Percentiles rank a stretch among this genome's conserved stretches.
Conservation (phyloP, 2,113 vertebrate species). For the Cepphus grylle region DNA sequence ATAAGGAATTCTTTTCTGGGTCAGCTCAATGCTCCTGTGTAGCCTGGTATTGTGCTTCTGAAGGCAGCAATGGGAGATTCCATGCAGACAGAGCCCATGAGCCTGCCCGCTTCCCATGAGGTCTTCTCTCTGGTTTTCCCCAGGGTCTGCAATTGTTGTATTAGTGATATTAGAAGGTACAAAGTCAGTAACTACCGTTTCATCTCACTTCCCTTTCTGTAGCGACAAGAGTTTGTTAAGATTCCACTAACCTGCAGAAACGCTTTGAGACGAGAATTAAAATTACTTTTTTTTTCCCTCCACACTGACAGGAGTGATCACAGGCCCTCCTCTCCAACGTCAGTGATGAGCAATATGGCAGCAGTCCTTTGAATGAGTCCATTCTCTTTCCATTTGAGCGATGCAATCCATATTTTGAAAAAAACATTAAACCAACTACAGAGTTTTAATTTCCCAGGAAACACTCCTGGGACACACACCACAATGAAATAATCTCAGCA, state of each 20-base stretch:
- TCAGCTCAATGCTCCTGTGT: not conserved
- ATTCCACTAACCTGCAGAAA: not conserved
- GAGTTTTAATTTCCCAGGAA: not conserved
- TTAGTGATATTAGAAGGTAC: not conserved
- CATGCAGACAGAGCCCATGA: not conserved
- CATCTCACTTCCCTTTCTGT: not conserved
- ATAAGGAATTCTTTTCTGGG: not conserved
- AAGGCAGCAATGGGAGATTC: not conserved
- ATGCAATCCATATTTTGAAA: rapidly evolving
- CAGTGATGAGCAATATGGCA: not conserved
- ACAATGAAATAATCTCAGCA: not conserved
- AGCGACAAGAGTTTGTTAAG: not conserved
- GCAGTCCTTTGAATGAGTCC: not conserved
- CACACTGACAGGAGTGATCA: not conserved
- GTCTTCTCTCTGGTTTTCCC: not conserved
- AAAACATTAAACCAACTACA: not conserved
- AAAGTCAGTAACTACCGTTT: not conserved
- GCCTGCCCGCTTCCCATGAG: not conserved
- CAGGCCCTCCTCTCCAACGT: rapidly evolving
- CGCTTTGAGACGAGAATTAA: not conserved
- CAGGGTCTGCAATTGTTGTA: not conserved
- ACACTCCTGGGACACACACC: not conserved
- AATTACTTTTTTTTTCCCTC: not conserved
- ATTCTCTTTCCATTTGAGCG: not conserved
- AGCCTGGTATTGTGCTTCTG: not conserved